These are phyloP conservation scores for Poecilus cupreus DNA, from an alignment of 2,888 invertebrate species.

Conservation along the genomic window DNA sequence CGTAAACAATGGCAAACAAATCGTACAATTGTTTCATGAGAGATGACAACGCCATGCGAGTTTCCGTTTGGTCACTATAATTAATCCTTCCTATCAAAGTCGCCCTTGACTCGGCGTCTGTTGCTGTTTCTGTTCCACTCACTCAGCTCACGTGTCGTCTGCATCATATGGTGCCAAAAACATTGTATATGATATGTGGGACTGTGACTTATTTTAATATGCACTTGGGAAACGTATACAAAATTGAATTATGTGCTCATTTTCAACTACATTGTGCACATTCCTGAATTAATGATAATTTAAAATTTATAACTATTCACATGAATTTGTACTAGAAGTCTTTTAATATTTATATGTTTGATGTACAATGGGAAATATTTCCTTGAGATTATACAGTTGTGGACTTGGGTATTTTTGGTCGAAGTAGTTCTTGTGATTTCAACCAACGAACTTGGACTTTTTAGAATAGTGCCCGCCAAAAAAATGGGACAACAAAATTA, in stretches of 20 bases:
- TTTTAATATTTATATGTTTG: too few relatives aligned
- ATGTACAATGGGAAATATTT: too few relatives aligned
- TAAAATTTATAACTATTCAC: too few relatives aligned
- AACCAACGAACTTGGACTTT: too few relatives aligned
- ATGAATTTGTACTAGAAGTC: too few relatives aligned
- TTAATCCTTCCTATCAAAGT: slow-evolving; percentile 2
- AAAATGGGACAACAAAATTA: too few relatives aligned
- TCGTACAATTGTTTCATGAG: slow-evolving; percentile 10
- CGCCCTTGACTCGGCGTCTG: slow-evolving; percentile 17
- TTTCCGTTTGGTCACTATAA: slow-evolving; percentile 49
- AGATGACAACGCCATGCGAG: slow-evolving; percentile 20
- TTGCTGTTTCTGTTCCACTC: slow-evolving; percentile 1
- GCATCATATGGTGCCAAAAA: background rate
- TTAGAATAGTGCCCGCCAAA: too few relatives aligned
- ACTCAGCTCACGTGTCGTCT: background rate
- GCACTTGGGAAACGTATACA: background rate
- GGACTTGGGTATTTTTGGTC: too few relatives aligned
- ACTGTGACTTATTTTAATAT: slow-evolving; percentile 1
- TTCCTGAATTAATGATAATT: background rate
- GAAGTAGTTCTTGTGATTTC: too few relatives aligned
- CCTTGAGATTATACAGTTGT: too few relatives aligned
- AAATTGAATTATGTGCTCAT: background rate
- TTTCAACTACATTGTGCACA: background rate
- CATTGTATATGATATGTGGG: background rate
- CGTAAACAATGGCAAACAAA: slow-evolving; percentile 14